Evolutionary conservation across 2,888 invertebrate genomes (phyloP), one percentile per base, ranked within the genome.

Genomic region (Torymus auratus): DNA sequence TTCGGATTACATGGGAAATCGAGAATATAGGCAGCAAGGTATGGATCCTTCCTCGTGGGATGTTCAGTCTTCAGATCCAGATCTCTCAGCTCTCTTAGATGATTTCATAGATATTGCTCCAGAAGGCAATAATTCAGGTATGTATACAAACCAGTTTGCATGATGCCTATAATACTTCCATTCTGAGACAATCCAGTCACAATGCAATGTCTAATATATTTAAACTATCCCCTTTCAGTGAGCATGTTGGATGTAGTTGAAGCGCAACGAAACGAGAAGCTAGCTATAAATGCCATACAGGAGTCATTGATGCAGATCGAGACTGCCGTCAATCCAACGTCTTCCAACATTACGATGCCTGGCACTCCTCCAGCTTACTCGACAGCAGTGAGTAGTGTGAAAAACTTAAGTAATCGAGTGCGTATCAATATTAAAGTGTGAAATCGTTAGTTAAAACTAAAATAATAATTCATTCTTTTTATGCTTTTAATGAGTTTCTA

Each of bases 291-390:
- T 88, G 96, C 95, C 67, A 98, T 98, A 88, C 96, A 97, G 88
- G 95, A 96, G 90, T 96, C 96, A 86, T 92, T 98, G 87, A 98
- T 98, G 97, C 95, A 95, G 87, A 95, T 94, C 88, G 96, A 96
- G 91, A 93, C 94, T 81, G 92, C 90, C 77, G 93, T 94, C 78
- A 95, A 94, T 89, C 93, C 93, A 86, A 94, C 95, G 78, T 91
- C 92, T 85, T 93, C 93, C 85, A 92, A 93, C 71, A 88, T 89
- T 82, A 92, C 92, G 71, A 92, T 92, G 85, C 91, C 92, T 74
- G 93, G 93, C 77, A 93, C 94, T 53, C 94, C 94, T 73, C 94
- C 94, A 58, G 93, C 93, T 64, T 95, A 94, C 89, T 92, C 93
- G 23, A 92, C 93, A 85, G 92, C 93, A 88, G 93, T 93, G 91